These are phyloP conservation scores for Oreochromis mossambicus DNA, from an alignment of 2,797 vertebrate genomes.

Conservation along the genomic window DNA sequence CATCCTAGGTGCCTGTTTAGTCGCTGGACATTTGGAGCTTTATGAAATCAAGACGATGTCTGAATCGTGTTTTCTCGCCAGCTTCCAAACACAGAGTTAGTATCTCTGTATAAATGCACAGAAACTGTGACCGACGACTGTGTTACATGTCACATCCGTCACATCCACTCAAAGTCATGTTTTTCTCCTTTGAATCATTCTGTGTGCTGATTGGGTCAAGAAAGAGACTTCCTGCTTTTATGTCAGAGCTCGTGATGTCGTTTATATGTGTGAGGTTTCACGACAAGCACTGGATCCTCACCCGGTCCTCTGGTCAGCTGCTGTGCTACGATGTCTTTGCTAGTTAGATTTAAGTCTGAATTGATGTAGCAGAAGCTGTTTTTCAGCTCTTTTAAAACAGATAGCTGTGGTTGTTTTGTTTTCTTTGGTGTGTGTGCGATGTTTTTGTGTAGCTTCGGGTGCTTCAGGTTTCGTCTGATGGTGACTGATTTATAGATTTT, in stretches of 20 bases:
- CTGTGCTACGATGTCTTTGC: neutral
- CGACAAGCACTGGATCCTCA: too few species aligned
- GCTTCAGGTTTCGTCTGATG: neutral
- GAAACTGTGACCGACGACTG: neutral
- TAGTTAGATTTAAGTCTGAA: accelerated
- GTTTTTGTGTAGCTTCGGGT: neutral
- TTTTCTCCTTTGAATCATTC: neutral
- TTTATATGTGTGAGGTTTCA: neutral
- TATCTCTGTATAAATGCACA: neutral
- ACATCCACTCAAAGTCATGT: neutral
- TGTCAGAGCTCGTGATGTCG: neutral
- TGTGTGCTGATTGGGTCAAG: neutral
- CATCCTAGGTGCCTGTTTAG: neutral
- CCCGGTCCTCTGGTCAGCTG: neutral
- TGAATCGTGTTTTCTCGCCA: neutral
- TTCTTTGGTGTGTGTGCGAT: neutral
- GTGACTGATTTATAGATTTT: neutral
- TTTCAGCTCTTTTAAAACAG: neutral
- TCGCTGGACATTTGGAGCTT: neutral
- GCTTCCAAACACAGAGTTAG: neutral
- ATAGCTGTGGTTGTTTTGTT: neutral
- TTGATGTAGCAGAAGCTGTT: neutral
- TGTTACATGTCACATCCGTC: neutral
- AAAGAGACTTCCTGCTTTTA: neutral
- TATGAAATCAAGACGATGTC: neutral